Percentiles rank a stretch among this genome's conserved stretches.
phyloP scores from a whole-genome alignment of 1,140 invertebrate species.

The honey bee (Apis mellifera) region Amel_HAv3.1 CM009932.2:6324001-6324500 shows the following conservation, averaged over 20 bases:
- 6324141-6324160: too few relatives aligned
- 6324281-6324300: not conserved
- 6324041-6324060: too few relatives aligned
- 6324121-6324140: too few relatives aligned
- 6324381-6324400: slow-evolving; percentile 53
- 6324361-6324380: slow-evolving; percentile 25
- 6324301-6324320: not conserved
- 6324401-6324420: slow-evolving; percentile 74
- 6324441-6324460: slow-evolving; percentile 76
- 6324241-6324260: not conserved
- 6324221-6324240: not conserved
- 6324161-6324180: too few relatives aligned
- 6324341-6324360: slow-evolving; percentile 26
- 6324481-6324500: slow-evolving; percentile 81
- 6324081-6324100: too few relatives aligned
- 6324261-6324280: not conserved
- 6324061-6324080: too few relatives aligned
- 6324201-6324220: not conserved
- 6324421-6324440: slow-evolving; percentile 78
- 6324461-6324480: slow-evolving; percentile 80
- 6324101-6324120: too few relatives aligned
- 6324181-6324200: too few relatives aligned
- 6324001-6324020: not conserved
- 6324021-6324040: too few relatives aligned
- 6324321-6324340: slow-evolving; percentile 3